Conservation (phyloP, 2,888 invertebrate genomes). For the Nemoura dubitans region DNA sequence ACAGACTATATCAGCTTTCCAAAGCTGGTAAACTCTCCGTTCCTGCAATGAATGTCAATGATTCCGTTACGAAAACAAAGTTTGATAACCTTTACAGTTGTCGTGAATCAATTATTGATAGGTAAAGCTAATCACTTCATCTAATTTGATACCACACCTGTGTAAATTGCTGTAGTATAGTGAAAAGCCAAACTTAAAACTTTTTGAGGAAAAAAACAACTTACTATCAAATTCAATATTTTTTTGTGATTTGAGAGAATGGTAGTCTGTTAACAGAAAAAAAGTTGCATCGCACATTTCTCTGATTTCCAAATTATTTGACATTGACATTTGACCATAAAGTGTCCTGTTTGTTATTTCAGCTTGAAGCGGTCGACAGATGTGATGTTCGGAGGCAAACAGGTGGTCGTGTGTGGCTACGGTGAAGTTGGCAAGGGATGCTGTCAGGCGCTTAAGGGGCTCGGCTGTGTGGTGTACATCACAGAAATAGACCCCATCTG, state of each 20-base stretch:
- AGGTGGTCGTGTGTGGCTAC: conserved; percentile 95
- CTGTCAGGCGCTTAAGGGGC: conserved; percentile 91
- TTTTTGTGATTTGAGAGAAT: no score
- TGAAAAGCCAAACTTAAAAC: no score
- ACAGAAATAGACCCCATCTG: conserved; percentile 99
- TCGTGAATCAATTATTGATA: conserved; percentile 89
- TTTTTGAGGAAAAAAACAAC: no score
- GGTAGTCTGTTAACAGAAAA: no score
- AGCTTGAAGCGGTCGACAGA: conserved; percentile 90
- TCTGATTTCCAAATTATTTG: no score
- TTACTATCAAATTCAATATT: no score
- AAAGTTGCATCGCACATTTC: no score
- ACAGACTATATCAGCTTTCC: conserved; percentile 93
- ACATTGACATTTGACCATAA: no score
- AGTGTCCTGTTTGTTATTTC: conserved; percentile 52
- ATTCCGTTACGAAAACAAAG: conserved; percentile 97
- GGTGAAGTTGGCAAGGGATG: conserved; percentile 98
- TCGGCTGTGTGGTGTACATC: conserved; percentile 91
- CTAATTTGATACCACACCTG: no score
- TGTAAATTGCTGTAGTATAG: no score
- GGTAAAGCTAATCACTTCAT: conserved; percentile 60
- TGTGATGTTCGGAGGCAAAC: conserved; percentile 97
- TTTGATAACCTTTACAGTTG: conserved; percentile 97
- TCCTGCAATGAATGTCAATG: conserved; percentile 98
- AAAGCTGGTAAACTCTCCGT: conserved; percentile 93